Percentiles rank a stretch among this genome's conserved stretches.
Conservation (phyloP, 2,888 invertebrate species). For the Frankliniella intonsa region DNA sequence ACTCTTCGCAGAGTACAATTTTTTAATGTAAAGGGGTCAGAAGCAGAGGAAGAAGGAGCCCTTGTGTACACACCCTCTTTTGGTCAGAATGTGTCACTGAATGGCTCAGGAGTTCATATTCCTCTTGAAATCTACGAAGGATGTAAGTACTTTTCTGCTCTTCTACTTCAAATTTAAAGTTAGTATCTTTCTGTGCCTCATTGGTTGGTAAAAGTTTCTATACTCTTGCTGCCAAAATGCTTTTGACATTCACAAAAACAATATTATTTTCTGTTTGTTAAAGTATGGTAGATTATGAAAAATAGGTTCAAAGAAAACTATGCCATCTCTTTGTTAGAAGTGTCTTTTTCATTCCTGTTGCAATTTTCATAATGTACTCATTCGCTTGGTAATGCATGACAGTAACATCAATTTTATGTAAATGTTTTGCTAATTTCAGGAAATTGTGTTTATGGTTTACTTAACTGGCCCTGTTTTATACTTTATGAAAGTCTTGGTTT, state of each 20-base stretch:
- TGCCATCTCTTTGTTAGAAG: neutral
- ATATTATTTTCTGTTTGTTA: neutral
- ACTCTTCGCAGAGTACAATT: neutral
- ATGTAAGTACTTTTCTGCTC: conserved; percentile 42
- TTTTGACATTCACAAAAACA: neutral
- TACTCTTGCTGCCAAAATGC: neutral
- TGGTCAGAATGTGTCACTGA: conserved; percentile 42
- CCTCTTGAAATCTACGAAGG: conserved; percentile 50
- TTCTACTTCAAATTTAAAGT: neutral
- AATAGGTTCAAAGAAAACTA: neutral
- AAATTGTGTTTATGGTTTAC: neutral
- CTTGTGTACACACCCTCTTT: conserved; percentile 39
- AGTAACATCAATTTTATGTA: neutral
- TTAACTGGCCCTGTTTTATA: neutral
- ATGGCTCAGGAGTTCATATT: conserved; percentile 48
- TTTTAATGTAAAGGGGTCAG: neutral
- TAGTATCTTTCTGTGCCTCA: neutral
- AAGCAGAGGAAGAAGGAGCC: neutral
- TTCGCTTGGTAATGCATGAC: conserved; percentile 7
- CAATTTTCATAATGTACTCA: neutral
- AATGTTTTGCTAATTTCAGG: neutral
- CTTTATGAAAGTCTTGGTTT: neutral
- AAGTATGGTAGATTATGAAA: too few species aligned
- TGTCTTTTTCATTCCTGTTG: neutral
- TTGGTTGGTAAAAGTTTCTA: neutral